These are phyloP conservation scores for Eurytoma adleriae DNA, from an alignment of 2,888 invertebrate genomes.

Conservation along the genomic window DNA sequence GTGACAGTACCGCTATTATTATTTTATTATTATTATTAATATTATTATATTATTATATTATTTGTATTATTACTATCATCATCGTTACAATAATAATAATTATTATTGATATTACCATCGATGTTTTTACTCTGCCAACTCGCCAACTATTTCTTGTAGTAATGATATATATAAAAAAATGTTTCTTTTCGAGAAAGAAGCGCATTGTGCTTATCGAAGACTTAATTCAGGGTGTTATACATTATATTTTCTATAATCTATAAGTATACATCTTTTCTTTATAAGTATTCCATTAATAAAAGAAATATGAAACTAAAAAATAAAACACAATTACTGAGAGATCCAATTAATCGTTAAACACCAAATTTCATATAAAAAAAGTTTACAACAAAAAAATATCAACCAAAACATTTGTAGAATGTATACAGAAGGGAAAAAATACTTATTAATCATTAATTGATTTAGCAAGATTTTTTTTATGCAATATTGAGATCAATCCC, in stretches of 20 bases:
- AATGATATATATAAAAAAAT: slow-evolving; percentile 33
- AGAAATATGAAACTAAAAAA: slow-evolving; percentile 36
- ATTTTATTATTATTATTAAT: slow-evolving; percentile 71
- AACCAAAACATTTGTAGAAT: too few relatives aligned
- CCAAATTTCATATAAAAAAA: slow-evolving; percentile 25
- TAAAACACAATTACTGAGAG: slow-evolving; percentile 16
- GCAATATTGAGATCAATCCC: too few relatives aligned
- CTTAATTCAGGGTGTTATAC: slow-evolving; percentile 55
- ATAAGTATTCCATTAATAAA: slow-evolving; percentile 52
- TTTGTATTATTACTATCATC: slow-evolving; percentile 72
- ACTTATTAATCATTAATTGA: too few relatives aligned
- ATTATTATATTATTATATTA: slow-evolving; percentile 68
- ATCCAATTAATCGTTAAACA: slow-evolving; percentile 19
- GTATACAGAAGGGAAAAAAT: too few relatives aligned
- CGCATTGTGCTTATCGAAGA: slow-evolving; percentile 54
- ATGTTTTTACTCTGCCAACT: slow-evolving; percentile 56
- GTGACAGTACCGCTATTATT: slow-evolving; percentile 60
- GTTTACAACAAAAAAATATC: not conserved
- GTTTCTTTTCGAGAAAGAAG: slow-evolving; percentile 38
- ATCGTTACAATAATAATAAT: slow-evolving; percentile 73
- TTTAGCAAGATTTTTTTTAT: too few relatives aligned
- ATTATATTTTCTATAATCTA: slow-evolving; percentile 54
- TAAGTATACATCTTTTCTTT: slow-evolving; percentile 52
- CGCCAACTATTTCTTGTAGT: slow-evolving; percentile 46
- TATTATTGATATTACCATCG: slow-evolving; percentile 68